Base-by-base conservation (phyloP, 2,888 invertebrate genomes). In the Ypsolopha sequella region DNA sequence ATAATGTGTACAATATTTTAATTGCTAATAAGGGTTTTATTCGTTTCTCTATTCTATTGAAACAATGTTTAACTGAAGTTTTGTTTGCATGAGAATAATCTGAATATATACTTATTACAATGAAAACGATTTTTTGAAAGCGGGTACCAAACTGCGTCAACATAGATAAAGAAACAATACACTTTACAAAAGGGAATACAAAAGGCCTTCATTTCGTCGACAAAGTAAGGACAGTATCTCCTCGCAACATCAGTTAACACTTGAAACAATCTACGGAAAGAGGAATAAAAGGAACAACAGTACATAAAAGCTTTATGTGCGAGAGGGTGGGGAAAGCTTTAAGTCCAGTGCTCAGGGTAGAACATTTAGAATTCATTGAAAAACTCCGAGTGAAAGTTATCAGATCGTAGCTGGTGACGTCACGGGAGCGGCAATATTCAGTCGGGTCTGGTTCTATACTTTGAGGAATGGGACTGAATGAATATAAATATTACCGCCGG, bases 331-430 rank as follows among this genome's bases (percentile, higher is more conserved):
- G 36, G 24, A 24, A 4, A 24, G 36, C 13, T 35, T n/a, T 8
- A 36, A 47, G 48, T 50, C 47, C 49, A 41, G 46, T 48, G 38
- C 34, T 51, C 38, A 9, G 38, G 33, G 50, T 47, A 24, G 49
- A 49, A 35, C 81, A 86, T 87, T 87, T 87, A 86, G 82, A 85
- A 87, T 87, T 85, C 87, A 87, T 87, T 87, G 86, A 80, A 86
- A 85, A 85, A 79, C 67, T 73, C 71, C 63, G 65, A 63, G 65
- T 81, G 78, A 85, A 86, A 79, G 75, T 80, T 87, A 87, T 87
- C 87, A 70, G 87, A 87, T 87, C 77, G 80, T 68, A 66, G 71
- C 67, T 68, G 64, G 64, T 64, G 68, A 66, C 62, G 64, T 64
- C 68, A 66, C 62, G 66, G 56, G 51, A 34, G 34, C 41, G 33